Evolutionary conservation across 2,113 vertebrate species (phyloP).

Genomic region (Spermophilus dauricus): DNA sequence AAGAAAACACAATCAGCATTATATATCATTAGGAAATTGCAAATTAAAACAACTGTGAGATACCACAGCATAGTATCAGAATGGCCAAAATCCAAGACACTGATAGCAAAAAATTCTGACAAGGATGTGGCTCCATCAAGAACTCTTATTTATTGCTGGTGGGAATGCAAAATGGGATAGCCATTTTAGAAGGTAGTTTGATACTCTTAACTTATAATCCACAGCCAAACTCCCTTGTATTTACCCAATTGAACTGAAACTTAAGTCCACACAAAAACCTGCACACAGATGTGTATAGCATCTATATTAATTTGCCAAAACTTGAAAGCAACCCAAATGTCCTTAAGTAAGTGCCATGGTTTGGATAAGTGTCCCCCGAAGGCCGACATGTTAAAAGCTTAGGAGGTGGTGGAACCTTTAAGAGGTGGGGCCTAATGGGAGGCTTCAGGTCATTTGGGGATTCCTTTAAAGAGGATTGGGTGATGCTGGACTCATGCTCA

Average conservation of each 20-base stretch:
- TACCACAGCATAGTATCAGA: not conserved
- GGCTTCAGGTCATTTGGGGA: not conserved
- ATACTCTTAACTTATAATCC: not conserved
- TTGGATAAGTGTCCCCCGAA: not conserved
- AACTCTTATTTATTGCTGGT: not conserved
- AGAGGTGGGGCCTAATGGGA: not conserved
- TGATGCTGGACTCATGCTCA: too few species aligned
- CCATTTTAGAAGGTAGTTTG: not conserved
- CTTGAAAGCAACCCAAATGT: constrained; percentile 4
- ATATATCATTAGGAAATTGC: not conserved
- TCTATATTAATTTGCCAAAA: constrained; percentile 15
- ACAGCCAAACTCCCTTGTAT: not conserved
- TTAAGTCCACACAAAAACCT: not conserved
- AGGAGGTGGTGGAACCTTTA: not conserved
- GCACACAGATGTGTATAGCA: not conserved
- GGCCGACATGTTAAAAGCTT: not conserved
- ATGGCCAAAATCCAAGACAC: not conserved
- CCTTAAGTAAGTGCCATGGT: not conserved
- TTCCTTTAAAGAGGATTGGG: not conserved
- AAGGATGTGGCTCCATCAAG: not conserved
- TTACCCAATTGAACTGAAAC: constrained; percentile 48
- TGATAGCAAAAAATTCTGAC: not conserved
- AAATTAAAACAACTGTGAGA: not conserved
- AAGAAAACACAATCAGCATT: not conserved
- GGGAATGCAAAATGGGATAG: not conserved